Evolutionary conservation across 2,888 invertebrate species (phyloP), one percentile per base, ranked within the genome.

Genomic region (Eupithecia subumbrata): DNA sequence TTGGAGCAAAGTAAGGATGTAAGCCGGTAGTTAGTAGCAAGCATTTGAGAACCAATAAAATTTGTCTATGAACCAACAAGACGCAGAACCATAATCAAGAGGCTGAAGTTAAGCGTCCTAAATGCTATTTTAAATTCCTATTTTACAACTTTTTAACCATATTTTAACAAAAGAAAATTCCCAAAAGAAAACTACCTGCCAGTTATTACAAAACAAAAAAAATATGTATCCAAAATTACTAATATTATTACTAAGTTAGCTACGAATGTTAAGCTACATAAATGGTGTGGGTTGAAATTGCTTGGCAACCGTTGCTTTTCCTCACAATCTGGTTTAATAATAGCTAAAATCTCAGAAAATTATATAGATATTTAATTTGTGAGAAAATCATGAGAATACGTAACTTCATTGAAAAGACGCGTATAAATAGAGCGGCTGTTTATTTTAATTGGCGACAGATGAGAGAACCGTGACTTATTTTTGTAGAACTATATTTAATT

Each of bases 381-480:
- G 16, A 34, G 18, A n/a, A 40, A 40, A 40, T 11, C 67, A 37
- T 66, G 37, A 30, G 67, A 37, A 12, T 16, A n/a, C 67, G 22
- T 9, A n/a, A 40, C n/a, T 37, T 40, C 66, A 67, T 34, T 67
- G 68, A 68, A 68, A 45, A 43, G 22, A 8, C 25, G 67, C 18
- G n/a, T 67, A 45, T 40, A 16, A 40, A 68, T 68, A 68, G 43
- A 43, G 7, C 68, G 22, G 25, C 43, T 45, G 43, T 40, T 68
- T 43, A 71, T 71, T 64, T 63, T 43, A 71, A 64, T 71, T 71
- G 64, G 70, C 73, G 71, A 73, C 67, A 73, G 70, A 56, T 74
- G 72, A 68, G 75, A 69, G 66, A 37, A 56, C 64, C 52, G 48
- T 43, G 37, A 67, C 68, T 70, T 79, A 78, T 79, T 78, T 79